Base-by-base conservation (phyloP, 2,888 invertebrate genomes). In the Hypomecis punctinalis region DNA sequence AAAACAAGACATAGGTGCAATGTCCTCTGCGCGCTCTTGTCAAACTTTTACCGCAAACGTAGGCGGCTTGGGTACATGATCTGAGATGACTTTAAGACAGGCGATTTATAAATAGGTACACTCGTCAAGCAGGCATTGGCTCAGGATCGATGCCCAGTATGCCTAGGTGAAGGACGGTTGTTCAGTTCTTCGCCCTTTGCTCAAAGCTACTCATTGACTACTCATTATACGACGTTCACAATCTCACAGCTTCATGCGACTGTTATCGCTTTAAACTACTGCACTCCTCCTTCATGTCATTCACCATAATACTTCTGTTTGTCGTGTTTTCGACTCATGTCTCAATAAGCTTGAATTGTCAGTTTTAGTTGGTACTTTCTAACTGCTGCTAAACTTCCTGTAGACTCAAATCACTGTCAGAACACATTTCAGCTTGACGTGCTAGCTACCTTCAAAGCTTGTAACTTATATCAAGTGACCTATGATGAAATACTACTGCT, bases 121-220 rank as follows among this genome's bases (percentile, higher is more conserved):
- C 89, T 80, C 83, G 89, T 89, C 89, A 85, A 79, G 81, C 86
- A 81, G 76, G 82, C 81, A 84, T 82, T 76, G 79, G 77, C 82
- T 77, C 51, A 86, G 85, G 88, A 90, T 87, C 90, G 90, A 88
- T 86, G 88, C 76, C 85, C 89, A 88, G 82, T 77, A 76, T 84
- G 83, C 79, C 88, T 87, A 86, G 88, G 88, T 90, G 90, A 91
- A 91, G 91, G 91, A 85, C 90, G 85, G 82, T 83, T 86, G 81
- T 82, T 76, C 79, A 85, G 89, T 86, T 84, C 85, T 78, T 87
- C 83, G 86, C 86, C 82, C 88, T 75, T 82, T 80, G 63, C 69
- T 62, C 57, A 47, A 61, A 58, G 58, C 66, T 75, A 77, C 78
- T 82, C 82, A 83, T 82, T 83, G 73, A 83, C 79, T 80, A 45